A percentile compares a stretch with the other conserved stretches of the same genome.
Conservation (phyloP, 53 echinoderm and acorn worm genomes). For the Luidia sarsii region DNA sequence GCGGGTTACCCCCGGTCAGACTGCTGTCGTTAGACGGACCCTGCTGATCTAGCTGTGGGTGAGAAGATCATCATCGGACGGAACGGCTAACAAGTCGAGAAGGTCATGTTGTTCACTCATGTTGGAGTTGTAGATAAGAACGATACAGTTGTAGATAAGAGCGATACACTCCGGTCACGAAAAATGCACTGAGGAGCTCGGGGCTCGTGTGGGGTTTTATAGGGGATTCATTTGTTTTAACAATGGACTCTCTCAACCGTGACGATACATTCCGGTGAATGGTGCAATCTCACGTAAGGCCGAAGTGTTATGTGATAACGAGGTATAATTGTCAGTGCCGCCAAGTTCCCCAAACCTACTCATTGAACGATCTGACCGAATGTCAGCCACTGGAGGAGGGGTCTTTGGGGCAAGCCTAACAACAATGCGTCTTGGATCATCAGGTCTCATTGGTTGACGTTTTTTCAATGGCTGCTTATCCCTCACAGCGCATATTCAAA, state of each 20-base stretch:
- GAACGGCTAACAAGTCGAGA: background rate
- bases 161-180: constrained; percentile 9
- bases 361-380: too few relatives aligned
- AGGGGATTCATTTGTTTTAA: constrained; percentile 9
- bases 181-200: constrained; percentile 18
- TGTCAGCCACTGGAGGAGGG: too few relatives aligned
- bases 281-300: too few relatives aligned
- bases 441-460: too few relatives aligned
- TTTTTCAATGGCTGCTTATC: too few relatives aligned
- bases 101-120: background rate
- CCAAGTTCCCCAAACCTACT: too few relatives aligned
- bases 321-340: too few relatives aligned
- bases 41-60: background rate
- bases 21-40: background rate
- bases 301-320: too few relatives aligned
- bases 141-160: background rate
- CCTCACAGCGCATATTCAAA: too few relatives aligned
- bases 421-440: too few relatives aligned
- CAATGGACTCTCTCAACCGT: background rate
- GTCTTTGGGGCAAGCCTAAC: too few relatives aligned
- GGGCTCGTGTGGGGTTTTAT: background rate
- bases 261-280: too few relatives aligned
- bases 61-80: background rate
- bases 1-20: background rate
- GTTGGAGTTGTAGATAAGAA: background rate